Percentiles rank a stretch among this genome's conserved stretches.
Evolutionary conservation across 2,888 invertebrate genomes (phyloP).

Genomic region (Caenorhabditis afra): DNA sequence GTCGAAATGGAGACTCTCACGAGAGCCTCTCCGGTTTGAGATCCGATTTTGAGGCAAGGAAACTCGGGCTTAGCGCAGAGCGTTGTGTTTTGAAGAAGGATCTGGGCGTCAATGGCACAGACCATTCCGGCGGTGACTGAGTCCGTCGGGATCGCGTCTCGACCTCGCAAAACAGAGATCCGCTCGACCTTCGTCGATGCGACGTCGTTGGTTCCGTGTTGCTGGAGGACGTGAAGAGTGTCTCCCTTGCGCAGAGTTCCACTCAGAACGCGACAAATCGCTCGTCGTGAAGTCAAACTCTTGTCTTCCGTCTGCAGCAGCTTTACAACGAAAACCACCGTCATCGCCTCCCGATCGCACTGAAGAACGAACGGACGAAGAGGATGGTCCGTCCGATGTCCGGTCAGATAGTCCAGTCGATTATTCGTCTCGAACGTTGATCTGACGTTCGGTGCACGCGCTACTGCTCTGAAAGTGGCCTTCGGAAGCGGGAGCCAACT

Average conservation of each 20-base stretch:
- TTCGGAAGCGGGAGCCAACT: slow-evolving; percentile 76
- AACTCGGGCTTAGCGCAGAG: slow-evolving; percentile 85
- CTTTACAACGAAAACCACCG: slow-evolving; percentile 73
- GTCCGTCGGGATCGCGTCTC: slow-evolving; percentile 89
- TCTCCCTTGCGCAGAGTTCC: slow-evolving; percentile 66
- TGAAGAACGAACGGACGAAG: slow-evolving; percentile 39
- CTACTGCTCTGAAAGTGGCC: slow-evolving; percentile 72
- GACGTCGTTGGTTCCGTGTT: slow-evolving; percentile 38
- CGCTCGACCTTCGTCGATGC: slow-evolving; percentile 84
- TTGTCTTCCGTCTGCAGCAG: slow-evolving; percentile 62
- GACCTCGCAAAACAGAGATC: slow-evolving; percentile 93
- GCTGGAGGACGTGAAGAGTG: slow-evolving; percentile 47
- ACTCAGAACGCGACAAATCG: slow-evolving; percentile 75
- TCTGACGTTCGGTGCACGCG: slow-evolving; percentile 65
- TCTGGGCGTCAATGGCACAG: slow-evolving; percentile 71
- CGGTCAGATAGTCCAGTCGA: slow-evolving; percentile 60
- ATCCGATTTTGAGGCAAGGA: slow-evolving; percentile 86
- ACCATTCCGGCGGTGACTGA: slow-evolving; percentile 71
- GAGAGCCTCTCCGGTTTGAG: slow-evolving; percentile 86
- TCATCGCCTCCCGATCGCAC: slow-evolving; percentile 44
- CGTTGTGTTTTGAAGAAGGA: slow-evolving; percentile 88
- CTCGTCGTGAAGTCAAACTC: slow-evolving; percentile 53
- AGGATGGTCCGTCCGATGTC: slow-evolving; percentile 57
- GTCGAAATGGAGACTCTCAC: slow-evolving; percentile 95
- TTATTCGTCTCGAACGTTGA: slow-evolving; percentile 56